Percentiles rank a stretch among this genome's conserved stretches.
Conservation (phyloP, 2,888 invertebrate genomes). For the Nudaria mundana region DNA sequence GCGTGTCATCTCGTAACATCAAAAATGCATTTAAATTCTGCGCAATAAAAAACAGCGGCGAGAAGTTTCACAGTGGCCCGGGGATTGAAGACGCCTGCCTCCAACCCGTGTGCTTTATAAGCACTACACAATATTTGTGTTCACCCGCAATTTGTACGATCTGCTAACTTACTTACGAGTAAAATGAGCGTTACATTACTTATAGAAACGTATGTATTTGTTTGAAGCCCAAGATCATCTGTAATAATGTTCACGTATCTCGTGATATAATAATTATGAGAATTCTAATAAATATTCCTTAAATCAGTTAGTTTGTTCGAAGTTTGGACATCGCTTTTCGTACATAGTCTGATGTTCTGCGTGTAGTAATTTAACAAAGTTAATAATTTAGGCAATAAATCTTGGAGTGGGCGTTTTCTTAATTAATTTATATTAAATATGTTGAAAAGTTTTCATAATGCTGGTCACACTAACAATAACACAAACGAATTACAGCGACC, state of each 20-base stretch:
- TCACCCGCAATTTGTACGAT: conserved; percentile 44
- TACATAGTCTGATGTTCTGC: too few species aligned
- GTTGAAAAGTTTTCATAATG: not conserved
- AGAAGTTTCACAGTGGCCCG: conserved; percentile 74
- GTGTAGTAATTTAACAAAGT: too few species aligned
- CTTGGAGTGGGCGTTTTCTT: too few species aligned
- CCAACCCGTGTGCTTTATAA: conserved; percentile 53
- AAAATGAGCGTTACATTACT: too few species aligned
- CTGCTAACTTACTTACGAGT: too few species aligned
- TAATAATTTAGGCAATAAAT: too few species aligned
- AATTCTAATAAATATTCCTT: too few species aligned
- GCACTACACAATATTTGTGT: conserved; percentile 60
- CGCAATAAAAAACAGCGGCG: conserved; percentile 80
- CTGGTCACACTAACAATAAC: conserved; percentile 22
- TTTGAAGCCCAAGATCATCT: too few species aligned
- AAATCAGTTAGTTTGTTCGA: too few species aligned
- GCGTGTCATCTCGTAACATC: conserved; percentile 82
- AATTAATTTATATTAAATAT: not conserved
- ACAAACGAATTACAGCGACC: conserved; percentile 29
- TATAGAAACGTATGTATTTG: conserved; percentile 45
- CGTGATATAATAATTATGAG: too few species aligned
- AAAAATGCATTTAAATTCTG: conserved; percentile 82
- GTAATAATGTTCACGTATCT: too few species aligned
- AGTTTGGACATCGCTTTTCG: too few species aligned
- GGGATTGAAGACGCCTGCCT: conserved; percentile 64